phyloP scores from a whole-genome alignment of 2,888 invertebrate species.

The Microdon myrmicae region DNA sequence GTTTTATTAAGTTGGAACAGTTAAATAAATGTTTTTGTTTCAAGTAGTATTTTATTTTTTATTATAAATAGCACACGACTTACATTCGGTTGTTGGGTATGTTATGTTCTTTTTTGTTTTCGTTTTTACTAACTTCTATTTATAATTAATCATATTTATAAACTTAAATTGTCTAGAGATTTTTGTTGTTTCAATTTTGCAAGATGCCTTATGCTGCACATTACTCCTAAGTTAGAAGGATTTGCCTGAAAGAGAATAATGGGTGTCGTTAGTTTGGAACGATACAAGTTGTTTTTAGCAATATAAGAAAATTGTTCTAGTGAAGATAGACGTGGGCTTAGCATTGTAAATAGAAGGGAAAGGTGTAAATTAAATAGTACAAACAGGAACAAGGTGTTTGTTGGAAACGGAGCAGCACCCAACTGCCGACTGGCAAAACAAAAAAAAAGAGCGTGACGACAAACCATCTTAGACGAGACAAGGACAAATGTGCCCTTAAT shows the following conservation, averaged over 20 bases:
- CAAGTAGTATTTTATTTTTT: conserved; percentile 1
- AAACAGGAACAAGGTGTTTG: too few relatives aligned
- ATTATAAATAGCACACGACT: conserved; percentile 6
- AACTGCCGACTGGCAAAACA: too few relatives aligned
- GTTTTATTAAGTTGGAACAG: conserved; percentile 21
- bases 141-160: conserved; percentile 29
- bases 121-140: background rate
- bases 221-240: conserved; percentile 49
- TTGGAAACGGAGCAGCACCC: too few relatives aligned
- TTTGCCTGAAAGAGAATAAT: conserved; percentile 28
- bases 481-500: too few relatives aligned
- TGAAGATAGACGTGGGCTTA: too few relatives aligned
- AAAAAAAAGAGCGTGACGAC: too few relatives aligned
- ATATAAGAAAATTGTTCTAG: too few relatives aligned
- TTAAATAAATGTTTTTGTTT: conserved; percentile 10
- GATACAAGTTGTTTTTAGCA: too few relatives aligned
- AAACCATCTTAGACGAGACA: too few relatives aligned
- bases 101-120: conserved; percentile 13
- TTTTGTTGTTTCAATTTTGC: conserved; percentile 13
- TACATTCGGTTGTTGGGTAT: conserved; percentile 5
- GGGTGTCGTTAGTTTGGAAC: background rate
- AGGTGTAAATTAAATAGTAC: too few relatives aligned
- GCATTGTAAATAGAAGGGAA: too few relatives aligned
- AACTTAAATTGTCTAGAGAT: conserved; percentile 34
- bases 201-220: conserved; percentile 26